These are phyloP conservation scores for Zaprionus obscuricornis DNA, from an alignment of 2,888 invertebrate genomes.

Conservation along the genomic window DNA sequence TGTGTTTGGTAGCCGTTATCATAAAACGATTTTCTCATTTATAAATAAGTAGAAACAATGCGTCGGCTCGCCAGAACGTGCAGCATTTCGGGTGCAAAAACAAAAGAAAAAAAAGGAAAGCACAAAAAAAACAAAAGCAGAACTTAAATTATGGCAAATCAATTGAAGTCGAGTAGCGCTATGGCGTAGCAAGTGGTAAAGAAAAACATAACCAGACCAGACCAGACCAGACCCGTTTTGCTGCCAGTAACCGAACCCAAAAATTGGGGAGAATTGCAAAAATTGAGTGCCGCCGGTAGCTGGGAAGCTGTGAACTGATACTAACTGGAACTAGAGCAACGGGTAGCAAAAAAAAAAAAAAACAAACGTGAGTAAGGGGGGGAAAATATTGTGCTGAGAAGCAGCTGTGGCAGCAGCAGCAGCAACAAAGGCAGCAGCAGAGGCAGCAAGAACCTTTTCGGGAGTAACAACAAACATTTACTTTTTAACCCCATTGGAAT, in stretches of 20 bases:
- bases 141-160: slow-evolving; percentile 82
- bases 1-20: slow-evolving; percentile 57
- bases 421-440: slow-evolving; percentile 18
- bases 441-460: slow-evolving; percentile 18
- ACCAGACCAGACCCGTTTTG: slow-evolving; percentile 31
- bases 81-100: slow-evolving; percentile 27
- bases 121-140: slow-evolving; percentile 35
- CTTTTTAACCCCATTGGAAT: slow-evolving; percentile 49
- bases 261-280: no score
- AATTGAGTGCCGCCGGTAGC: no score
- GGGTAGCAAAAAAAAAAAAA: no score
- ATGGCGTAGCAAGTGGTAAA: slow-evolving; percentile 35
- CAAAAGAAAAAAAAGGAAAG: slow-evolving; percentile 7
- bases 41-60: slow-evolving; percentile 48
- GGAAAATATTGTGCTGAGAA: slow-evolving; percentile 12
- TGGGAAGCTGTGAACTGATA: no score
- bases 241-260: slow-evolving; percentile 10
- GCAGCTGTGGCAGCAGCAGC: slow-evolving; percentile 41
- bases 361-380: slow-evolving; percentile 2
- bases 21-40: slow-evolving; percentile 78
- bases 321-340: no score
- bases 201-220: slow-evolving; percentile 58
- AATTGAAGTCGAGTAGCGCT: slow-evolving; percentile 73
- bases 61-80: slow-evolving; percentile 47
- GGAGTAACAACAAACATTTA: slow-evolving; percentile 57